Conservation (phyloP, 1,140 invertebrate genomes). For the Diplogasteroides magnus region DNA sequence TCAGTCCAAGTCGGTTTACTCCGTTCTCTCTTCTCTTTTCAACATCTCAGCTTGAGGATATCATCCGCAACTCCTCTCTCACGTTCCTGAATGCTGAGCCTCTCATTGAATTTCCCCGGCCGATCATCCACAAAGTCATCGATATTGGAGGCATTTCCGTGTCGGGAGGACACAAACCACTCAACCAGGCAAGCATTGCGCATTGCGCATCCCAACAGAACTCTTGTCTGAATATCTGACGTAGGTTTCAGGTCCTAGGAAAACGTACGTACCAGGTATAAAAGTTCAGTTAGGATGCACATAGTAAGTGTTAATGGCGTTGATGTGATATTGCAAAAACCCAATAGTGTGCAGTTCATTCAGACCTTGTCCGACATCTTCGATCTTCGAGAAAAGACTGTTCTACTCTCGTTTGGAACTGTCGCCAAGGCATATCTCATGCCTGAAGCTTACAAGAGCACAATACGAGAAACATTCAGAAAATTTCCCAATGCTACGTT, state of each 20-base stretch:
- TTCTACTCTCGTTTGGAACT: neutral
- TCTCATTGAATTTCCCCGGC: neutral
- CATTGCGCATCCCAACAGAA: too few species aligned
- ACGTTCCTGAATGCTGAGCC: neutral
- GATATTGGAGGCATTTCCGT: neutral
- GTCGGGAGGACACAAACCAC: neutral
- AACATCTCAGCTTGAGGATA: neutral
- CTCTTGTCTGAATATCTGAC: too few species aligned
- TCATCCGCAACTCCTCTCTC: neutral
- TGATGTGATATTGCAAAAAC: too few species aligned
- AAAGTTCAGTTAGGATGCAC: too few species aligned
- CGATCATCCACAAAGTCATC: neutral
- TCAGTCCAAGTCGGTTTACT: too few species aligned
- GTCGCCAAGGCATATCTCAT: neutral
- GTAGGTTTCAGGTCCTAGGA: too few species aligned
- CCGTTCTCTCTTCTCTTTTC: too few species aligned
- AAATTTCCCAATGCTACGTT: too few species aligned
- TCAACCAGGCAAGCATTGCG: too few species aligned
- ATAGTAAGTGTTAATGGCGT: too few species aligned
- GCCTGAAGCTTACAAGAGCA: neutral
- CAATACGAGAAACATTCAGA: neutral
- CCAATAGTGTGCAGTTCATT: too few species aligned
- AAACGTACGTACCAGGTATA: too few species aligned
- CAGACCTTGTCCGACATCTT: neutral
- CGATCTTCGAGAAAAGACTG: neutral